Conservation (phyloP, 2,797 vertebrate genomes). For the Dicrostonyx torquatus region DNA sequence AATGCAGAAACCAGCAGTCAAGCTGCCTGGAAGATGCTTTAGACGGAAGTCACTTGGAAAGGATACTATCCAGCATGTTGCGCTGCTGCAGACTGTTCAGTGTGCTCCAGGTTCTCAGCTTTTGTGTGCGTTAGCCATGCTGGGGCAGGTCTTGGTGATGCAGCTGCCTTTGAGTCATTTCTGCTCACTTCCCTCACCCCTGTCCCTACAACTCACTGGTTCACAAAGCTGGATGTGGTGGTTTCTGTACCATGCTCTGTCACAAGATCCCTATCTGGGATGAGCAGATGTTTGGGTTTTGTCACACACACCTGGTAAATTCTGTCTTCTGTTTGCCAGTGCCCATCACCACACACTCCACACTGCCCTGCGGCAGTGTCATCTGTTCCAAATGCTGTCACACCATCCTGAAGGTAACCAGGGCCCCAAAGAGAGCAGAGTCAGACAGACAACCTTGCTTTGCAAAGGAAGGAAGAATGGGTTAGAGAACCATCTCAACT, state of each 20-base stretch:
- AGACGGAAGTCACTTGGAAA: not conserved
- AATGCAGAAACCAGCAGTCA: too few species aligned
- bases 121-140: not conserved
- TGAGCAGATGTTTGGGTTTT: not conserved
- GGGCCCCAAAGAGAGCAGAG: not conserved
- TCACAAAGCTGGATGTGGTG: not conserved
- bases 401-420: not conserved
- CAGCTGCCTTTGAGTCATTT: not conserved
- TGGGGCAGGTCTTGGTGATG: not conserved
- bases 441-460: not conserved
- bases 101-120: not conserved
- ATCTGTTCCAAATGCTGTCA: not conserved
- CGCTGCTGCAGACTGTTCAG: not conserved
- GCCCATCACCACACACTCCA: not conserved
- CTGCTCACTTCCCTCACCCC: not conserved
- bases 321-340: not conserved
- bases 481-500: not conserved
- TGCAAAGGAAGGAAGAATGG: not conserved
- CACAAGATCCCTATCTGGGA: not conserved
- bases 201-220: not conserved
- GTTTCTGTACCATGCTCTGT: not conserved
- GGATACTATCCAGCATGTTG: too few species aligned
- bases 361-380: rapidly evolving
- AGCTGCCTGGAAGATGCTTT: not conserved
- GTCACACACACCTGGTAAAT: not conserved